phyloP scores from a whole-genome alignment of 2,888 invertebrate species.

The Synergus umbraculus region DNA sequence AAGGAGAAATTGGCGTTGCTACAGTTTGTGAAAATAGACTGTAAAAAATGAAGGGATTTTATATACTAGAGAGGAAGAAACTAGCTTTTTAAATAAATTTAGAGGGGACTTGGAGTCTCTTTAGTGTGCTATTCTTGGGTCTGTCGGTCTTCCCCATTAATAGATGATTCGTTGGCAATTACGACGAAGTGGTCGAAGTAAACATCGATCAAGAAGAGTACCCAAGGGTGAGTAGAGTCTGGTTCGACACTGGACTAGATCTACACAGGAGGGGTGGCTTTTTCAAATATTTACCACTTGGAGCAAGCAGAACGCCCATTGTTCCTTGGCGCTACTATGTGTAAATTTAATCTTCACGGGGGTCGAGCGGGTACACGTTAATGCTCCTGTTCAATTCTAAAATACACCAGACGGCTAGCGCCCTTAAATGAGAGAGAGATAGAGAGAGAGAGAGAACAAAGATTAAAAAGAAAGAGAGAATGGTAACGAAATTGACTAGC shows the following conservation, averaged over 20 bases:
- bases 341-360: conserved; percentile 76
- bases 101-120: conserved; percentile 11
- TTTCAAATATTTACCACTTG: conserved; percentile 75
- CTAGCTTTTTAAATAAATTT: neutral
- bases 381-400: conserved; percentile 34
- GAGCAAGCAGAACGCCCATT: conserved; percentile 70
- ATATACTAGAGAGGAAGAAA: neutral
- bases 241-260: conserved; percentile 52
- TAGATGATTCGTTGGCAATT: conserved; percentile 73
- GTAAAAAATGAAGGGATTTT: too few relatives aligned
- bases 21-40: too few relatives aligned
- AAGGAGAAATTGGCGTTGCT: too few relatives aligned
- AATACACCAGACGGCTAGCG: conserved; percentile 28
- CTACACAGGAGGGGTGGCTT: conserved; percentile 52
- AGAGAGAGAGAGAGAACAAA: conserved; percentile 37
- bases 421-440: conserved; percentile 21
- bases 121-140: conserved; percentile 22
- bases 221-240: conserved; percentile 51
- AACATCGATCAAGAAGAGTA: conserved; percentile 72
- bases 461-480: conserved; percentile 44
- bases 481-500: conserved; percentile 22
- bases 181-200: conserved; percentile 74
- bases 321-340: conserved; percentile 76
- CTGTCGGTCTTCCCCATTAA: conserved; percentile 58
- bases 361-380: conserved; percentile 52